A percentile compares a stretch with the other conserved stretches of the same genome.
Evolutionary conservation across 1,140 invertebrate species (phyloP).

Genomic region (Aphelenchoides besseyi): DNA sequence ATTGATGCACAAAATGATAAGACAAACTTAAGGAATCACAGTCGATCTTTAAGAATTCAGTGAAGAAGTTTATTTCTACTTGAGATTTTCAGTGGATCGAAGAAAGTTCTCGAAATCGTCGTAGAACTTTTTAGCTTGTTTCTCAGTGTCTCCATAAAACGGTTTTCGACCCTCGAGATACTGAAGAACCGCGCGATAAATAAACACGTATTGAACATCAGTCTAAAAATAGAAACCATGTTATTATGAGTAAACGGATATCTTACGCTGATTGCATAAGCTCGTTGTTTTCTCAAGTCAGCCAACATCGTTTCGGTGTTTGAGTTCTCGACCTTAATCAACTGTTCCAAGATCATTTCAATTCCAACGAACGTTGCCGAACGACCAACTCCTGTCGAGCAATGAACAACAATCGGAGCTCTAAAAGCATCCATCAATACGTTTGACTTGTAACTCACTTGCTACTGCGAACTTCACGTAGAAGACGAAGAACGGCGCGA

Average conservation of each 20-base stretch:
- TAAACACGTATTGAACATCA: conserved; percentile 26
- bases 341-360: conserved; percentile 14
- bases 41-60: no score
- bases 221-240: conserved; percentile 3
- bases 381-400: conserved; percentile 18
- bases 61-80: neutral
- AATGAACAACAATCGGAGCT: conserved; percentile 19
- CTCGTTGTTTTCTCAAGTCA: conserved; percentile 7
- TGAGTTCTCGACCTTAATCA: conserved; percentile 5
- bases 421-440: neutral
- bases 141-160: neutral
- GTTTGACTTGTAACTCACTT: conserved; percentile 1
- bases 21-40: no score
- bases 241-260: neutral
- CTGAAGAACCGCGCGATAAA: neutral
- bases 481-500: neutral
- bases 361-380: conserved; percentile 22
- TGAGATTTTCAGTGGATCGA: neutral
- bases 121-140: conserved; percentile 6
- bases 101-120: conserved; percentile 17
- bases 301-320: neutral
- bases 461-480: conserved; percentile 1
- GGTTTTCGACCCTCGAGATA: neutral
- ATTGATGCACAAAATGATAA: no score
- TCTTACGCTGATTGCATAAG: conserved; percentile 18